Evolutionary conservation across 2,888 invertebrate genomes (phyloP).

Genomic region (Acleris emargana): DNA sequence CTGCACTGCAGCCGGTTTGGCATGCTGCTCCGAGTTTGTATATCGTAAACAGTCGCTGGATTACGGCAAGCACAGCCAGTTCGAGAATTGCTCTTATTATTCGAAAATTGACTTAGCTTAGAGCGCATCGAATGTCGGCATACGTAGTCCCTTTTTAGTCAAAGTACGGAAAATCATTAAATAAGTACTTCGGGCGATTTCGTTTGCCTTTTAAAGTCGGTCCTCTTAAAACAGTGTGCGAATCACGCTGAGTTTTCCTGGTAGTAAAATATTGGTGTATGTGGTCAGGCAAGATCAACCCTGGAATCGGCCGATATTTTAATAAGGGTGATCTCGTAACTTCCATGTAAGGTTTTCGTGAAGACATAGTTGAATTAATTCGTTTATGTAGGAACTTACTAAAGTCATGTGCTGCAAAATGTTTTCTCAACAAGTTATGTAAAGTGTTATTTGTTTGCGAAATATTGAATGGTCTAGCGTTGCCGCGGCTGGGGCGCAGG

Average conservation of each 20-base stretch:
- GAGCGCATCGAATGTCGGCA: not conserved
- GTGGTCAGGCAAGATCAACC: not conserved
- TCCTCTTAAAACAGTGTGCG: too few relatives aligned
- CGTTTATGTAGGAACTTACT: not conserved
- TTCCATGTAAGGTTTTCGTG: not conserved
- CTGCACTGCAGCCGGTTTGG: constrained; percentile 53
- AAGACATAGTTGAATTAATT: not conserved
- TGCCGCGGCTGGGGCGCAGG: not conserved
- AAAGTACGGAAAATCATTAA: constrained; percentile 10
- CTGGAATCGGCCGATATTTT: not conserved
- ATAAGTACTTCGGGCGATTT: constrained; percentile 13
- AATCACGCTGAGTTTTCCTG: not conserved
- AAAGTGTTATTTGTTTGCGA: not conserved
- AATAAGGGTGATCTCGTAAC: not conserved
- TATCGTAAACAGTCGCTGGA: constrained; percentile 49
- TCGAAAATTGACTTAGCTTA: constrained; percentile 18
- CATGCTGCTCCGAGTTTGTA: constrained; percentile 44
- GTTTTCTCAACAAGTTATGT: not conserved
- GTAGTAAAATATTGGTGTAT: not conserved
- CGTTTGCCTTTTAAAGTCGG: not conserved
- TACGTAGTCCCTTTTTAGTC: not conserved
- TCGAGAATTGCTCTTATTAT: constrained; percentile 27
- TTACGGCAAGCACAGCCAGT: constrained; percentile 45
- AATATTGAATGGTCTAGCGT: not conserved
- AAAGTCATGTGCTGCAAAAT: not conserved